phyloP scores from a whole-genome alignment of 2,888 invertebrate species.

The Drosophila dives region DNA sequence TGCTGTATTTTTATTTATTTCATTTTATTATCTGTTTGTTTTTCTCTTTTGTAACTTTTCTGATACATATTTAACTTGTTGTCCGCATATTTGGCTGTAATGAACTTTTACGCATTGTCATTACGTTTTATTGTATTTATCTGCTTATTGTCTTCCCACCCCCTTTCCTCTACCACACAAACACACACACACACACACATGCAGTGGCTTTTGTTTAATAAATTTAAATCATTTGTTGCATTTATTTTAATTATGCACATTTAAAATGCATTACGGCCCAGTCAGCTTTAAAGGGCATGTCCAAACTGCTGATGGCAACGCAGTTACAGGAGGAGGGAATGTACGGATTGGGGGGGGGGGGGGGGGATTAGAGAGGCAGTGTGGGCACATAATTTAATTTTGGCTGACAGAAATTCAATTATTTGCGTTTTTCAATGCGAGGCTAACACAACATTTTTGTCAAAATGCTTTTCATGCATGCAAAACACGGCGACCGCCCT shows the following conservation, averaged over 20 bases:
- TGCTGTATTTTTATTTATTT: neutral
- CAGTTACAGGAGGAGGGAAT: neutral
- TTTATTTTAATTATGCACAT: conserved; percentile 77
- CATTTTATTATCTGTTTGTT: neutral
- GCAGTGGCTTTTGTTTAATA: conserved; percentile 59
- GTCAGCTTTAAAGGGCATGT: conserved; percentile 37
- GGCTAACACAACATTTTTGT: conserved; percentile 57
- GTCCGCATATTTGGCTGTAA: conserved; percentile 63
- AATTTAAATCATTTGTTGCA: conserved; percentile 80
- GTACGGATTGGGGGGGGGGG: neutral
- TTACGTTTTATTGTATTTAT: conserved; percentile 76
- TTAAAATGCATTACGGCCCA: conserved; percentile 70
- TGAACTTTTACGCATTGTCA: conserved; percentile 78
- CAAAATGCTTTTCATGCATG: conserved; percentile 65
- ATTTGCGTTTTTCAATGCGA: conserved; percentile 65
- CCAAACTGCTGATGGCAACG: neutral
- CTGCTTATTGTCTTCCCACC: conserved; percentile 20
- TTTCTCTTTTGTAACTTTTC: conserved; percentile 11
- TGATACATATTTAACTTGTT: conserved; percentile 30
- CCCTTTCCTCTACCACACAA: neutral
- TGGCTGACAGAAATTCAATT: conserved; percentile 71
- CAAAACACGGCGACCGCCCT: conserved; percentile 47
- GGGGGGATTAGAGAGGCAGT: neutral
- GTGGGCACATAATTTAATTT: conserved; percentile 64
- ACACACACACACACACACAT: neutral